A percentile compares a stretch with the other conserved stretches of the same genome.
Conservation (phyloP, 2,888 invertebrate species). For the Pegoplata infirma region DNA sequence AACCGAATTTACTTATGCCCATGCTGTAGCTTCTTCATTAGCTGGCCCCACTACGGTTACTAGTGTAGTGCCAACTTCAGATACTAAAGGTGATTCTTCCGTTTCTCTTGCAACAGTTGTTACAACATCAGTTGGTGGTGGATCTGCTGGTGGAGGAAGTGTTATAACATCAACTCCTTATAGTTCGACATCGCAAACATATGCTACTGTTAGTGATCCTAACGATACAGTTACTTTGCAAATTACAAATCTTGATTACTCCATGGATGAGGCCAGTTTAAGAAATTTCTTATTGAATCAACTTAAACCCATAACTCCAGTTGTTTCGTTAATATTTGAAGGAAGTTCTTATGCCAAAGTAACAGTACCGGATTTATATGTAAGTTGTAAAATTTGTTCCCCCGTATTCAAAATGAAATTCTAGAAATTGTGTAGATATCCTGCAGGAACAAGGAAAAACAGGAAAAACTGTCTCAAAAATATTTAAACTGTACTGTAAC, state of each 20-base stretch:
- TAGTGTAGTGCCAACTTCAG: conserved; percentile 23
- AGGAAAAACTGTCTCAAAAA: no score
- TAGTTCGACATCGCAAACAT: conserved; percentile 38
- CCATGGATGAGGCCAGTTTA: conserved; percentile 75
- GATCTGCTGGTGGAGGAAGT: conserved; percentile 4
- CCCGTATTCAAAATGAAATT: no score
- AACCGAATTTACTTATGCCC: conserved; percentile 55
- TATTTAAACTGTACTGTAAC: no score
- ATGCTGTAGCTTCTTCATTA: conserved; percentile 50
- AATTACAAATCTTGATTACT: conserved; percentile 77
- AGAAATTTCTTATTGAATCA: conserved; percentile 75
- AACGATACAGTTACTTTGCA: conserved; percentile 75
- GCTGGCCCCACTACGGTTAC: conserved; percentile 35
- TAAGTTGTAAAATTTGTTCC: no score
- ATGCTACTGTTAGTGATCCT: conserved; percentile 65
- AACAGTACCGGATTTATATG: conserved; percentile 77
- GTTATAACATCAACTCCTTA: conserved; percentile 39
- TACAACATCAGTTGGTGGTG: conserved; percentile 17
- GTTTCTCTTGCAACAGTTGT: conserved; percentile 36
- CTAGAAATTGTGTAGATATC: no score
- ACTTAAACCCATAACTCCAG: conserved; percentile 77
- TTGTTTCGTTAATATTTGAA: conserved; percentile 76
- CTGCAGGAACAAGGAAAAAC: no score
- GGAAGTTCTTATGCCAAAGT: conserved; percentile 77
- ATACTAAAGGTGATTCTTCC: conserved; percentile 40